Evolutionary conservation across 2,797 vertebrate genomes (phyloP).

Genomic region (Sebastes kiyomatsui): DNA sequence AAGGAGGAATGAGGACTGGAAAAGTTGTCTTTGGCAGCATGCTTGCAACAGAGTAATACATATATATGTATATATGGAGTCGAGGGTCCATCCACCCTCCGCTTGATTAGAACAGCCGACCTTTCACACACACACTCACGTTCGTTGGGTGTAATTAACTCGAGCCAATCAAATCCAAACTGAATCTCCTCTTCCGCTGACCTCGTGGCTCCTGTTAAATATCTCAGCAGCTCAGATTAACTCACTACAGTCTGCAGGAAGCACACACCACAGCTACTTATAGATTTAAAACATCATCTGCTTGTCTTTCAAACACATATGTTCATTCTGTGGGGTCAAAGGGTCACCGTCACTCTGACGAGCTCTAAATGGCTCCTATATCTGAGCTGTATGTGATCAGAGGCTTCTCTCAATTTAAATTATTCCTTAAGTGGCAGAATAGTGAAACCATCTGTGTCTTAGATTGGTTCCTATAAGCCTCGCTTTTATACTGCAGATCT

Average conservation of each 20-base stretch:
- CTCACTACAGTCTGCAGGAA: background rate
- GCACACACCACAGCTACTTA: background rate
- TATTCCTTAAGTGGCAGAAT: too few relatives aligned
- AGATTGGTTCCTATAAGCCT: too few relatives aligned
- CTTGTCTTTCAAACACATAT: background rate
- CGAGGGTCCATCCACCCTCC: background rate
- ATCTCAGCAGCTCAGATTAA: background rate
- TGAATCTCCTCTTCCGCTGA: background rate
- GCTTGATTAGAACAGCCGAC: constrained; percentile 22
- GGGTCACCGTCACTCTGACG: background rate
- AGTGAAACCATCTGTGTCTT: too few relatives aligned
- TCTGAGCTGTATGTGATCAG: background rate
- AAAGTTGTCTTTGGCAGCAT: background rate
- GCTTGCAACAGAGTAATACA: background rate
- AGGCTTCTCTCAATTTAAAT: background rate
- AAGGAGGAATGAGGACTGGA: background rate
- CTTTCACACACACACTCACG: background rate
- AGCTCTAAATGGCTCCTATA: background rate
- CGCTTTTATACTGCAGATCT: too few relatives aligned
- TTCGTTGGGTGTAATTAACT: constrained; percentile 34
- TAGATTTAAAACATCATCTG: background rate
- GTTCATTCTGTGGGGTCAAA: background rate
- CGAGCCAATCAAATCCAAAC: constrained; percentile 18
- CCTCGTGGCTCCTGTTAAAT: background rate
- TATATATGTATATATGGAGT: background rate